Base-by-base conservation (phyloP, 1,140 invertebrate genomes). In the Teleogryllus occipitalis region DNA sequence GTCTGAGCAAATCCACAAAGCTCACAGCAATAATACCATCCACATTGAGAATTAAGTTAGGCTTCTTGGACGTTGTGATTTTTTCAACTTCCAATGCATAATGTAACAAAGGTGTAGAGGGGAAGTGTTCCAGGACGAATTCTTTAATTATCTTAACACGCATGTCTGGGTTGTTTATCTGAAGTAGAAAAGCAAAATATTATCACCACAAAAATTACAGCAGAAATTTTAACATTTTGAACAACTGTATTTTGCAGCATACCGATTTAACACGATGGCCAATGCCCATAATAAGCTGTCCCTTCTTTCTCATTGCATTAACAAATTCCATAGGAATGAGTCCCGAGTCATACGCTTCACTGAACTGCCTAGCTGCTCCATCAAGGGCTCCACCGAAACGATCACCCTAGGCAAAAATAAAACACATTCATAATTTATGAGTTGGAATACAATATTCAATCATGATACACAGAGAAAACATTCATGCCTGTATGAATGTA, bases 101-200 rank as follows among this genome's bases (percentile, higher is more conserved):
- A 82, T 96, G 91, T 7, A 99, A 89, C 0, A 99, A 88, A 0
- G 98, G 98, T 82, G 95, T 97, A 0, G 92, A 90, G 0, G 97
- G 96, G 88, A 99, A 99, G 83, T 97, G 93, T 80, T 97, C 92
- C 86, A 96, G 90, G 0, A 98, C 97, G 86, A 95, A 99, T 83
- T 99, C 96, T 85, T 98, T 99, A 82, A 99, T 92, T 79, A 99
- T 95, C 84, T 97, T 96, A 0, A 96, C 98, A 81, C 98, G 90
- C 89, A 97, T 98, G 87, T 99, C 98, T 1, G 98, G 98, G 88
- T 99, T 99, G 87, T 99, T 99, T 79, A 99, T 96, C 91, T 92
- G 83, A 78, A 84, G 82, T 6, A 80, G 14, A 81, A 79, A 48
- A 54, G 72, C n/a, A 54, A 47, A 14, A 79, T 47, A 76, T 75